Evolutionary conservation across 2,797 vertebrate species (phyloP).

Genomic region (Pachyuromys duprasi): DNA sequence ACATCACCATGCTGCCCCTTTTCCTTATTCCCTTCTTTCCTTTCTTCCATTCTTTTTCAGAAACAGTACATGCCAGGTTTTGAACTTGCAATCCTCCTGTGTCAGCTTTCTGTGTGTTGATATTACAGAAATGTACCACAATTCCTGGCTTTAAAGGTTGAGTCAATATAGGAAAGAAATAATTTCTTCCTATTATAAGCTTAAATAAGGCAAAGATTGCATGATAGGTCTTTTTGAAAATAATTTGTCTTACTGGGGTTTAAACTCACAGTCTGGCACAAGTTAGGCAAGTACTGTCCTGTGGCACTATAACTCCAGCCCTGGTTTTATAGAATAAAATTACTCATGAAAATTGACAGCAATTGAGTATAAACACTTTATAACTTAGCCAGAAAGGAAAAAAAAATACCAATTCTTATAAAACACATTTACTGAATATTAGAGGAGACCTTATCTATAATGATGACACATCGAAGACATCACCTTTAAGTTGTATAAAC

Average conservation of each 20-base stretch:
- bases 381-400: not conserved
- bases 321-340: not conserved
- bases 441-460: not conserved
- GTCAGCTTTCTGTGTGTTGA: not conserved
- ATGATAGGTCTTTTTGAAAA: not conserved
- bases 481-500: slow-evolving; percentile 14
- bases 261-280: not conserved
- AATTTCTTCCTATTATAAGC: not conserved
- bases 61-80: not conserved
- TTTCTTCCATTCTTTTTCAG: not conserved
- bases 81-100: not conserved
- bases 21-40: no score
- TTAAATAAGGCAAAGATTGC: not conserved
- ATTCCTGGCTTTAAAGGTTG: not conserved
- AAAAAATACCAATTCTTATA: not conserved
- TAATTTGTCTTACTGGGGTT: not conserved
- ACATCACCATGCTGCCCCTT: not conserved
- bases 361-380: not conserved
- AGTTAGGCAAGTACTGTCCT: not conserved
- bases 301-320: not conserved
- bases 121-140: not conserved
- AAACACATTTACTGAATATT: not conserved
- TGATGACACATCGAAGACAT: not conserved
- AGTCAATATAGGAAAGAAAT: not conserved
- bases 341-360: not conserved